Conservation (phyloP, 2,797 vertebrate genomes). For the Parauchenoglanis punctatus region DNA sequence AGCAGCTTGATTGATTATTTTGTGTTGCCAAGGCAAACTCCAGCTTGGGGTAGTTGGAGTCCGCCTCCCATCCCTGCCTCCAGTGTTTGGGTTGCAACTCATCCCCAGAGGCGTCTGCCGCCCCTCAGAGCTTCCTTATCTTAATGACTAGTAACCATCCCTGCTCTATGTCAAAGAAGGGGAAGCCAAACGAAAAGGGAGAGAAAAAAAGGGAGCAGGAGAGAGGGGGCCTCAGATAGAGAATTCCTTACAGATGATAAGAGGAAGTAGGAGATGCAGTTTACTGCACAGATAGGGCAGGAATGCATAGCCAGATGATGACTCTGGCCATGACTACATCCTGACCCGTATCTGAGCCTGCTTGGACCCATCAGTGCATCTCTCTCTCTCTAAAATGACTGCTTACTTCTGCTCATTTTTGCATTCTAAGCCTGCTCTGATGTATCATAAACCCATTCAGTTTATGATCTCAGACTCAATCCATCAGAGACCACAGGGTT, state of each 20-base stretch:
- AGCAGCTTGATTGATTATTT: conserved; percentile 4
- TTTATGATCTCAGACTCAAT: conserved; percentile 35
- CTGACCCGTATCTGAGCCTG: conserved; percentile 75
- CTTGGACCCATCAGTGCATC: conserved; percentile 63
- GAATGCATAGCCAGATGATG: conserved; percentile 80
- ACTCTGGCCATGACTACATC: conserved; percentile 71
- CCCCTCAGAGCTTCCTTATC: conserved; percentile 70
- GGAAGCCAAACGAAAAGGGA: conserved; percentile 37
- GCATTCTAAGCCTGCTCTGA: conserved; percentile 26
- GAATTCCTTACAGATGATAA: conserved; percentile 83
- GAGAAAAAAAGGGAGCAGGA: conserved; percentile 45
- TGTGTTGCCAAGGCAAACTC: conserved; percentile 9
- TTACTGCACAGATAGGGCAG: conserved; percentile 82
- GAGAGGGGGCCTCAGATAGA: conserved; percentile 67
- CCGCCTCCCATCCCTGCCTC: conserved; percentile 53
- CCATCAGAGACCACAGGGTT: conserved; percentile 36
- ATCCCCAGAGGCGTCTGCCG: conserved; percentile 67
- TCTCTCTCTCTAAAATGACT: conserved; percentile 16
- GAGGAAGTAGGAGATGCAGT: conserved; percentile 81
- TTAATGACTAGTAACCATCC: conserved; percentile 77
- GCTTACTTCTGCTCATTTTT: conserved; percentile 11
- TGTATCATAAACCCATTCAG: conserved; percentile 39
- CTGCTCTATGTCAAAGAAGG: conserved; percentile 72
- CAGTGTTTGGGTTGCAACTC: conserved; percentile 71
- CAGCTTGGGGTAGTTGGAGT: conserved; percentile 39